Percentiles rank a stretch among this genome's conserved stretches.
These are phyloP conservation scores for Gastrophryne carolinensis DNA, from an alignment of 2,797 vertebrate species.

Conservation along the genomic window DNA sequence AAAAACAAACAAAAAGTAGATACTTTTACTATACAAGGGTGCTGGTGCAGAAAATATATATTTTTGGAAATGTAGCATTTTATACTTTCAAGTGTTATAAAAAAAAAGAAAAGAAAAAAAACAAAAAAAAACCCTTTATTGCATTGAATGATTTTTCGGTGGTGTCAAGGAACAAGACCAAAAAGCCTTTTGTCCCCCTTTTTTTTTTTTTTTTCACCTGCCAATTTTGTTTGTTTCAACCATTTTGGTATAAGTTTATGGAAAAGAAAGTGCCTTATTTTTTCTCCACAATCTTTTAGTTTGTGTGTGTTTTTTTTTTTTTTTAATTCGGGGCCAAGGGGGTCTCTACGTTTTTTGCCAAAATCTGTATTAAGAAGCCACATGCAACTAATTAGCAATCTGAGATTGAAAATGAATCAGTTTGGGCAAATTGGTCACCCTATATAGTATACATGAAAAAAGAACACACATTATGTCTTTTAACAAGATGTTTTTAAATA, in stretches of 20 bases:
- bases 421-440: slow-evolving; percentile 71
- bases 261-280: slow-evolving; percentile 91
- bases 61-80: slow-evolving; percentile 99
- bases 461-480: not conserved
- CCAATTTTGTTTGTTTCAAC: slow-evolving; percentile 75
- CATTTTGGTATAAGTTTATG: slow-evolving; percentile 84
- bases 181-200: slow-evolving; percentile 83
- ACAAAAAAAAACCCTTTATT: slow-evolving; percentile 81
- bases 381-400: not conserved
- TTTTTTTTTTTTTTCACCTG: slow-evolving; percentile 73
- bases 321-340: slow-evolving; percentile 61
- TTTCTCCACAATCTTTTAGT: slow-evolving; percentile 82
- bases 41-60: slow-evolving; percentile 97
- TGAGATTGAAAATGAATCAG: slow-evolving; percentile 58
- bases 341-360: slow-evolving; percentile 4
- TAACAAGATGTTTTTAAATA: not conserved
- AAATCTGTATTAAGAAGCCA: not conserved
- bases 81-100: slow-evolving; percentile 98
- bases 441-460: slow-evolving; percentile 65
- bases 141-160: slow-evolving; percentile 84
- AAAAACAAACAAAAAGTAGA: slow-evolving; percentile 95
- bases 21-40: slow-evolving; percentile 99
- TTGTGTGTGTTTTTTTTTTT: slow-evolving; percentile 77
- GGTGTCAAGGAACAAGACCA: slow-evolving; percentile 88
- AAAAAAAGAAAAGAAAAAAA: slow-evolving; percentile 71